phyloP scores from a whole-genome alignment of 92 coral and sea anemone genomes.

The Metridium senile region DNA sequence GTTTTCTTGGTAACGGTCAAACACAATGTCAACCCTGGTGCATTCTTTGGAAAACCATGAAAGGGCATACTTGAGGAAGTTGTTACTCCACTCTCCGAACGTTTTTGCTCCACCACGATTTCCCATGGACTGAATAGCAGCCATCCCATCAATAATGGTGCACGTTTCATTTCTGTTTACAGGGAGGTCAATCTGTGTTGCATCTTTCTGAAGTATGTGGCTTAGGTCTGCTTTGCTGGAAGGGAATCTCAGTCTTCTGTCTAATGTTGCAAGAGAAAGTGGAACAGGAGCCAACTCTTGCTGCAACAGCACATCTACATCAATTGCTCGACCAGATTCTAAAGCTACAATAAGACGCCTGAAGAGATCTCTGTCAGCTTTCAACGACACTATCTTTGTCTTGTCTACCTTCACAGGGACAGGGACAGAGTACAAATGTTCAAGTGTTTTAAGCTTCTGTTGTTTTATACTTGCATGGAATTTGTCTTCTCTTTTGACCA shows the following conservation, averaged over 20 bases:
- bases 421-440: conserved; percentile 53
- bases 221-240: conserved; percentile 57
- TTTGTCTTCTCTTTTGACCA: conserved; percentile 44
- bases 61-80: conserved; percentile 34
- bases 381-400: conserved; percentile 47
- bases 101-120: conserved; percentile 53
- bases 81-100: conserved; percentile 65
- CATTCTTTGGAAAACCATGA: conserved; percentile 55
- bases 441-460: conserved; percentile 64
- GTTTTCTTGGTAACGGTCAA: conserved; percentile 55
- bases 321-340: conserved; percentile 61
- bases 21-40: conserved; percentile 66
- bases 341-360: conserved; percentile 63
- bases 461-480: conserved; percentile 57
- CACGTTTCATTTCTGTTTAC: conserved; percentile 37
- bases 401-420: conserved; percentile 50
- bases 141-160: conserved; percentile 63
- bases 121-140: conserved; percentile 53
- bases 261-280: conserved; percentile 40
- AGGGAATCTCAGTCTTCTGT: conserved; percentile 38
- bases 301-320: conserved; percentile 42
- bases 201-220: conserved; percentile 38
- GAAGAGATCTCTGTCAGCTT: conserved; percentile 69
- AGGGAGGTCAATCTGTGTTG: conserved; percentile 25
- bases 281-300: conserved; percentile 57